Percentiles rank a stretch among this genome's conserved stretches.
phyloP scores from a whole-genome alignment of 2,113 vertebrate genomes.

The Heteronetta atricapilla region DNA sequence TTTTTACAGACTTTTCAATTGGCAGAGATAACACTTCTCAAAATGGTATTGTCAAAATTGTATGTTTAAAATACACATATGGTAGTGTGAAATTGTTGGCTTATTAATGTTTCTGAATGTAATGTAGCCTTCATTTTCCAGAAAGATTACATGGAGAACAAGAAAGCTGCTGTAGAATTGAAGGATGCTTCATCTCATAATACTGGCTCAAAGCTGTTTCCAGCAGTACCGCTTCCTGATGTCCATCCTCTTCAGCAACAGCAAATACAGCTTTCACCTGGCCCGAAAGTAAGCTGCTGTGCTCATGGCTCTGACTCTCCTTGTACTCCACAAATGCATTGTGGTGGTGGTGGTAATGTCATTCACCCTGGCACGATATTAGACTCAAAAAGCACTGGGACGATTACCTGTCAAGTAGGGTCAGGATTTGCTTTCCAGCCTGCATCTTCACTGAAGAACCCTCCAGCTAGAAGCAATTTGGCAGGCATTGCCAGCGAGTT shows the following conservation, averaged over 20 bases:
- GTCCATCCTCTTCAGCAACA: constrained; percentile 80
- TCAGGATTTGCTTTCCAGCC: constrained; percentile 78
- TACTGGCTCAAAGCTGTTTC: constrained; percentile 78
- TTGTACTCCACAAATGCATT: constrained; percentile 74
- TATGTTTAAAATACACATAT: rapidly evolving
- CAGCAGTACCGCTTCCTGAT: constrained; percentile 83
- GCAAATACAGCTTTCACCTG: constrained; percentile 78
- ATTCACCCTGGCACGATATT: constrained; percentile 77
- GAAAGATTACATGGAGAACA: constrained; percentile 92
- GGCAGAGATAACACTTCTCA: neutral
- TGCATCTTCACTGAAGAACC: constrained; percentile 73
- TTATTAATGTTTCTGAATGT: neutral
- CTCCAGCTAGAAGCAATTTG: constrained; percentile 70
- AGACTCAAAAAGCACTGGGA: constrained; percentile 78
- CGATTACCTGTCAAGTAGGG: constrained; percentile 83
- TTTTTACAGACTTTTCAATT: neutral
- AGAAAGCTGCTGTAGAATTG: constrained; percentile 84
- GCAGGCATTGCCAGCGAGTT: constrained; percentile 70
- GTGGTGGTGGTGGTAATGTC: constrained; percentile 78
- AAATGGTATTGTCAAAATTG: rapidly evolving
- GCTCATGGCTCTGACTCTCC: constrained; percentile 83
- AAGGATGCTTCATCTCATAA: constrained; percentile 89
- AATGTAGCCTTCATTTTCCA: constrained; percentile 63
- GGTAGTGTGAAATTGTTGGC: neutral
- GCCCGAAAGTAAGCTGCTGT: constrained; percentile 95